Percentiles rank a stretch among this genome's conserved stretches.
These are phyloP conservation scores for Melanotaenia trifasciata DNA, from an alignment of 2,797 vertebrate genomes.

Conservation along the genomic window DNA sequence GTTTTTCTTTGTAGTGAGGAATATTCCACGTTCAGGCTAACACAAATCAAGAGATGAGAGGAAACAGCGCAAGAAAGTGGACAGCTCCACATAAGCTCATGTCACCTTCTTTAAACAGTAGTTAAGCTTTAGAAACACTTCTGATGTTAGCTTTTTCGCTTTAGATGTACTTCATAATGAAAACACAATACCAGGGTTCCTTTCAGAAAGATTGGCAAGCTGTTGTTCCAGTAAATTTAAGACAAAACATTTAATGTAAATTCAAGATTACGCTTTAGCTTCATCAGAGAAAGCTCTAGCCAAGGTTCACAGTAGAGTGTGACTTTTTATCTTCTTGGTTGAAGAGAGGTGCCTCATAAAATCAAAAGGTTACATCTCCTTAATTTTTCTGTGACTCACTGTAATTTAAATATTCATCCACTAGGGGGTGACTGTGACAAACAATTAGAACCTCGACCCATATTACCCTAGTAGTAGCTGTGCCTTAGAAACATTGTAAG, in stretches of 20 bases:
- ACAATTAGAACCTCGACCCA: not conserved
- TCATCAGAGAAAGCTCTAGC: too few relatives aligned
- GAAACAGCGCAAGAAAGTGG: too few relatives aligned
- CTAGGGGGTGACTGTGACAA: not conserved
- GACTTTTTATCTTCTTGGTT: too few relatives aligned
- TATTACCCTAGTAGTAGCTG: too few relatives aligned
- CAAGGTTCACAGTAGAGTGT: too few relatives aligned
- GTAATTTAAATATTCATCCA: not conserved
- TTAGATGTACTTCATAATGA: not conserved
- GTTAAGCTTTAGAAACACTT: not conserved
- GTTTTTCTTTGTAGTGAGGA: too few relatives aligned
- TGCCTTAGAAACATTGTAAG: not conserved
- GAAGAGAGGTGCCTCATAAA: too few relatives aligned
- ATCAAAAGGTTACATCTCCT: not conserved
- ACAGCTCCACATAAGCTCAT: too few relatives aligned
- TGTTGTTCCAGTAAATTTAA: not conserved
- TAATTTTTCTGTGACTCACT: not conserved
- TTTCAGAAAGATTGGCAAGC: not conserved
- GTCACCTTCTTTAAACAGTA: not conserved
- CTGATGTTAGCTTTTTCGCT: not conserved
- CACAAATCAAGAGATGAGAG: too few relatives aligned
- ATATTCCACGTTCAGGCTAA: too few relatives aligned
- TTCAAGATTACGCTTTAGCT: too few relatives aligned
- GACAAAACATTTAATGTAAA: too few relatives aligned
- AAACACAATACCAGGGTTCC: not conserved